Evolutionary conservation across 2,797 vertebrate species (phyloP).

Genomic region (Poeciliopsis presidionis): DNA sequence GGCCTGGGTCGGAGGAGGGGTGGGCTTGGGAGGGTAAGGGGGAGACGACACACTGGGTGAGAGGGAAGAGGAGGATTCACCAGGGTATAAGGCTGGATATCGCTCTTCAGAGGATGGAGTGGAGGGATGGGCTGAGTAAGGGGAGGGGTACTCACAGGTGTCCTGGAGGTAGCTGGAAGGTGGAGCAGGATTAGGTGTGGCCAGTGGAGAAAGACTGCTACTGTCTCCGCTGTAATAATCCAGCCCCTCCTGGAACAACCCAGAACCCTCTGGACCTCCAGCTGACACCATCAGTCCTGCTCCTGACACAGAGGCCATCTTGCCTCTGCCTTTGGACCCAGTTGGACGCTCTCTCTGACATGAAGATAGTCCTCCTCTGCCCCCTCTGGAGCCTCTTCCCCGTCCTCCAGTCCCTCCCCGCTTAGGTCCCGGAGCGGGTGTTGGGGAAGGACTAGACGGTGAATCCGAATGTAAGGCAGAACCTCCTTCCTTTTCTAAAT

Average conservation of each 20-base stretch:
- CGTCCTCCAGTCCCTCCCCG: conserved; percentile 86
- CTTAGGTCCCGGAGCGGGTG: conserved; percentile 85
- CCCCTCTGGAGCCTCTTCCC: conserved; percentile 85
- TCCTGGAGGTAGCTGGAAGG: conserved; percentile 88
- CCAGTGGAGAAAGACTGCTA: conserved; percentile 95
- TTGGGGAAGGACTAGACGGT: conserved; percentile 84
- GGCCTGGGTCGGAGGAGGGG: conserved; percentile 84
- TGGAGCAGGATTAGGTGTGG: conserved; percentile 83
- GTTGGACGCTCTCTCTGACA: conserved; percentile 90
- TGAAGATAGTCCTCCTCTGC: conserved; percentile 88
- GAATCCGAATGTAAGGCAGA: conserved; percentile 83
- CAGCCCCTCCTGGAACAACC: conserved; percentile 92
- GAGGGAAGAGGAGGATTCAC: conserved; percentile 86
- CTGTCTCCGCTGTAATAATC: conserved; percentile 99
- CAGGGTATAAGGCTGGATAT: conserved; percentile 90
- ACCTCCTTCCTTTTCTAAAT: conserved; percentile 79
- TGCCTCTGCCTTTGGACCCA: conserved; percentile 84
- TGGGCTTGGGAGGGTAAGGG: conserved; percentile 86
- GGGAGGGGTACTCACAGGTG: conserved; percentile 94
- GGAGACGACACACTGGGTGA: conserved; percentile 91
- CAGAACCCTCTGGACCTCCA: conserved; percentile 71
- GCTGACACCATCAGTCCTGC: conserved; percentile 66
- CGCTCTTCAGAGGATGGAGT: conserved; percentile 96
- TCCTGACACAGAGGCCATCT: conserved; percentile 74
- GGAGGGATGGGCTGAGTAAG: conserved; percentile 96